Evolutionary conservation across 1,140 invertebrate genomes (phyloP).

Genomic region (Drosophila sulfurigaster): DNA sequence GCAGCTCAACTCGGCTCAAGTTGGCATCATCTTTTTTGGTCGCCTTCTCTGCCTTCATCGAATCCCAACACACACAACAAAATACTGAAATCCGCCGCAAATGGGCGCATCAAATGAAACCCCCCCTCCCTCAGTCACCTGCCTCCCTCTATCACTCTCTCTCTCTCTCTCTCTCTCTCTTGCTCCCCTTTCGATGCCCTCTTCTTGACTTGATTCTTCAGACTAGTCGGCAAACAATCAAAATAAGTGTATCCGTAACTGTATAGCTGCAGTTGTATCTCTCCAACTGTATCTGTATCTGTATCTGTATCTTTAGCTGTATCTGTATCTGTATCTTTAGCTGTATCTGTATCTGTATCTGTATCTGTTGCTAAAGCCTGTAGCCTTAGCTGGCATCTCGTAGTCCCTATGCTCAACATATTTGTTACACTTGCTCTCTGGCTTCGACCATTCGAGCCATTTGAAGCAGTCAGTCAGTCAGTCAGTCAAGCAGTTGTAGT

Average conservation of each 20-base stretch:
- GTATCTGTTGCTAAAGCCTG: constrained; percentile 26
- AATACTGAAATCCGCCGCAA: constrained; percentile 22
- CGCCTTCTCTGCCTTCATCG: not conserved
- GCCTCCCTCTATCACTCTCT: not conserved
- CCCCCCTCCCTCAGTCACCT: not conserved
- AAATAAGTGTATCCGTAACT: constrained; percentile 61
- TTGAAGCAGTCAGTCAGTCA: constrained; percentile 9
- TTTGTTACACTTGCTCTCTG: constrained; percentile 69
- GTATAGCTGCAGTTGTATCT: constrained; percentile 11
- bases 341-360: constrained; percentile 38
- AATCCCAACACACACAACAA: not conserved
- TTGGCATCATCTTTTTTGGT: constrained; percentile 32
- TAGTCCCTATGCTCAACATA: constrained; percentile 56
- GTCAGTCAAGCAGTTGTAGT: constrained; percentile 19
- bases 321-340: constrained; percentile 2
- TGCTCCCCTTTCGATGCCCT: not conserved
- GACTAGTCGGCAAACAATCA: constrained; percentile 61
- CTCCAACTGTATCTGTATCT: constrained; percentile 23
- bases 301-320: constrained; percentile 31
- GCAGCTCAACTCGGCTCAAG: constrained; percentile 27
- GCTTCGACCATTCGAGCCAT: constrained; percentile 17
- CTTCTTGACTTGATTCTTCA: not conserved
- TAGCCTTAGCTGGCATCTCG: constrained; percentile 15
- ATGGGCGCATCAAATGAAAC: constrained; percentile 31
- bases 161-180: not conserved